phyloP scores from a whole-genome alignment of 2,888 invertebrate species.

The Tetranychus truncatus region DNA sequence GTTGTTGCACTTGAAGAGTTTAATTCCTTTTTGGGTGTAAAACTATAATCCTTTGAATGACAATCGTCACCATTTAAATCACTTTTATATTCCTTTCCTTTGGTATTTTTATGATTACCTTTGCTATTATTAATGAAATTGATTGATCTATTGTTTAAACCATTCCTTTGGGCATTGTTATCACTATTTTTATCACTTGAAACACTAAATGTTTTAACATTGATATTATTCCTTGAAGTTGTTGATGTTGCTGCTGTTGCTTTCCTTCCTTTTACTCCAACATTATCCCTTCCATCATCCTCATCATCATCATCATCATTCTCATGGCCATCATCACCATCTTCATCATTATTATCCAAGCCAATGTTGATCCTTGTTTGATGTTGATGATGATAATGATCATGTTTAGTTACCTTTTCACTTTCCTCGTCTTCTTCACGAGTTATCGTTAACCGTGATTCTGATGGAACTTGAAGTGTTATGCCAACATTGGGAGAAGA shows the following conservation, averaged over 20 bases:
- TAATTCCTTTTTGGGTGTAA: not conserved
- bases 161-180: not conserved
- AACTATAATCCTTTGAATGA: not conserved
- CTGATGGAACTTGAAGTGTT: not conserved
- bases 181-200: not conserved
- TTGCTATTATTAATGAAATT: not conserved
- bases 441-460: not conserved
- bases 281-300: not conserved
- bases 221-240: not conserved
- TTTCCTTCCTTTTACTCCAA: too few relatives aligned
- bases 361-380: not conserved
- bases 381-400: not conserved
- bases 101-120: not conserved
- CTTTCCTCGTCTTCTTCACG: slow-evolving; percentile 9
- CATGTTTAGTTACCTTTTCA: slow-evolving; percentile 4
- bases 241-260: not conserved
- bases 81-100: not conserved
- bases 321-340: not conserved
- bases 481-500: slow-evolving; percentile 26
- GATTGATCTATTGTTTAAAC: not conserved
- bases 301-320: not conserved
- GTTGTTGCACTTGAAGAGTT: not conserved
- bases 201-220: not conserved
- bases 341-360: not conserved
- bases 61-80: not conserved